These are phyloP conservation scores for Charina bottae DNA, from an alignment of 2,113 vertebrate species.

Conservation along the genomic window DNA sequence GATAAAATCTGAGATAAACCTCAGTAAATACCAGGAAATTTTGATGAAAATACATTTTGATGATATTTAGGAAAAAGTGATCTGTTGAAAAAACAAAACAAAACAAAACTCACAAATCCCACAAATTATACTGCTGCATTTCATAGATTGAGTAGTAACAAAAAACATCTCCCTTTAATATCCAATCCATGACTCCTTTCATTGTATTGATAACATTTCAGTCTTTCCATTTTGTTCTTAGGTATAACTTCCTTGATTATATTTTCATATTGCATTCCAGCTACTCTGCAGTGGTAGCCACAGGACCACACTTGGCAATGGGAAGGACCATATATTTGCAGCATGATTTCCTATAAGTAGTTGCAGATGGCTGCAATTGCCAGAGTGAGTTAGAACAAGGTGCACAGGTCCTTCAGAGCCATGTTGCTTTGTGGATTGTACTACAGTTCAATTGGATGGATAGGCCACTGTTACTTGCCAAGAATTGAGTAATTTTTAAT, in stretches of 20 bases:
- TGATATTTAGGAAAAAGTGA: neutral
- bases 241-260: neutral
- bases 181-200: neutral
- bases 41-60: neutral
- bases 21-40: neutral
- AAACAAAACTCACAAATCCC: neutral
- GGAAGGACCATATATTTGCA: neutral
- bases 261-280: neutral
- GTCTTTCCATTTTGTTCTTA: neutral
- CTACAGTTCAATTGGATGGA: neutral
- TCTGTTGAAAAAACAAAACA: neutral
- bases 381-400: neutral
- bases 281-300: neutral
- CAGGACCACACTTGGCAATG: neutral
- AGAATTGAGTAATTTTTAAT: too few species aligned
- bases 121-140: neutral
- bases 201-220: neutral
- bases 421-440: neutral
- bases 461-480: too few species aligned
- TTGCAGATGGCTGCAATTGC: neutral
- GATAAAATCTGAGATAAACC: slow-evolving; percentile 5
- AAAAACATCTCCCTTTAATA: neutral
- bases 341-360: neutral
- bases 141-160: too few species aligned
- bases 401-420: neutral